These are phyloP conservation scores for Dicrostonyx torquatus DNA, from an alignment of 2,797 vertebrate species.

Conservation along the genomic window DNA sequence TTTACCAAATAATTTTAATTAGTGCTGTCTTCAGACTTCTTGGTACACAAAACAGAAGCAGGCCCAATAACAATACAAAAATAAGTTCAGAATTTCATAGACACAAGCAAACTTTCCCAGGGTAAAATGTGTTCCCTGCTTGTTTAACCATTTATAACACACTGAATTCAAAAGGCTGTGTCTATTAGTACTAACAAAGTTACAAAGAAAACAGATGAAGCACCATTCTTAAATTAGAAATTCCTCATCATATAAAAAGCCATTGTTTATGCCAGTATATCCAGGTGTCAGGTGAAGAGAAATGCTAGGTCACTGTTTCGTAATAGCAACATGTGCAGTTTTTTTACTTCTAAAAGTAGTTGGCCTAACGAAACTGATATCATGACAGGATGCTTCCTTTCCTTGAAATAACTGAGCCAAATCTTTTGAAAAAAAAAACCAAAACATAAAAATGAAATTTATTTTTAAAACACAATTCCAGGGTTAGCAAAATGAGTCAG, in stretches of 20 bases:
- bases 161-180: conserved; percentile 80
- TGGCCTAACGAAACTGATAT: conserved; percentile 82
- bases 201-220: conserved; percentile 88
- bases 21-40: conserved; percentile 53
- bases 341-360: conserved; percentile 80
- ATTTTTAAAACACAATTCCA: conserved; percentile 50
- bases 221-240: conserved; percentile 93
- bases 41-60: conserved; percentile 45
- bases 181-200: conserved; percentile 86
- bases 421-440: conserved; percentile 68
- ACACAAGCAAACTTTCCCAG: conserved; percentile 40
- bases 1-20: conserved; percentile 65
- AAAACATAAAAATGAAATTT: conserved; percentile 62
- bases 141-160: conserved; percentile 71
- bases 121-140: conserved; percentile 59
- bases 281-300: conserved; percentile 94
- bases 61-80: conserved; percentile 43
- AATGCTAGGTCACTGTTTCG: conserved; percentile 86
- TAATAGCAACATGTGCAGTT: conserved; percentile 87
- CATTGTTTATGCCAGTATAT: conserved; percentile 96
- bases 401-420: conserved; percentile 78
- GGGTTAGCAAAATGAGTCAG: not conserved
- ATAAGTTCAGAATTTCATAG: conserved; percentile 56
- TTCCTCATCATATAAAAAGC: conserved; percentile 94
- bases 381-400: conserved; percentile 81